Evolutionary conservation across 2,113 vertebrate species (phyloP), one percentile per base, ranked within the genome.

Genomic region (Heptranchias perlo): DNA sequence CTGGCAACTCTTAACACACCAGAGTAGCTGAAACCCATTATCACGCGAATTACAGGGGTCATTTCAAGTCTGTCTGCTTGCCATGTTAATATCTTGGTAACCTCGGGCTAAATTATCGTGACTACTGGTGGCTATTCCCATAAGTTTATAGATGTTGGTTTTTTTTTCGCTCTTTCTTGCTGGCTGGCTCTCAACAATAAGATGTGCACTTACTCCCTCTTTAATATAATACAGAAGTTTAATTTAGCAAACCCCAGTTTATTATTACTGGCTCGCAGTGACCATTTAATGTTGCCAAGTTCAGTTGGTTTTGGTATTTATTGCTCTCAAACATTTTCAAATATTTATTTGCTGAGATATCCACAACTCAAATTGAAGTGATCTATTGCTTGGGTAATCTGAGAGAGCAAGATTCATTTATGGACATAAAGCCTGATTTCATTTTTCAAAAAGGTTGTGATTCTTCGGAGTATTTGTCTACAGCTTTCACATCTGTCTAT

Each of bases 21-120:
- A 69, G 44, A 67, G 47, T 69, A 95, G 65, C 94, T 95, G 94
- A 67, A 69, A 95, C 39, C 39, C 31, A 73, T 95, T 47, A 65
- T 47, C 13, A 31, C 16, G 5, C 21, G 62, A 94, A 94, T 69
- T 95, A 69, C 47, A 95, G 64, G 94, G 65, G 94, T 95, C 44
- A 95, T 52, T 95, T 52, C 64, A 52, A 95, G 94, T 69, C 94
- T 67, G 65, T 69, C 44, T 69, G 64, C 44, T 31, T 95, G 52
- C 44, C 94, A 95, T 31, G 11, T 52, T 69, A 69, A 52, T 94
- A 94, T 94, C 61, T 94, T 39, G 64, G 64, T 67, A 94, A 28
- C 91, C 21, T 94, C 39, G 47, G 39, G 44, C 94, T 95, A 67
- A 95, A 47, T 35, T 10, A 47, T 95, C 64, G 21, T 52, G 62